Conservation (phyloP, 2,888 invertebrate species). For the Tetragnatha montana region DNA sequence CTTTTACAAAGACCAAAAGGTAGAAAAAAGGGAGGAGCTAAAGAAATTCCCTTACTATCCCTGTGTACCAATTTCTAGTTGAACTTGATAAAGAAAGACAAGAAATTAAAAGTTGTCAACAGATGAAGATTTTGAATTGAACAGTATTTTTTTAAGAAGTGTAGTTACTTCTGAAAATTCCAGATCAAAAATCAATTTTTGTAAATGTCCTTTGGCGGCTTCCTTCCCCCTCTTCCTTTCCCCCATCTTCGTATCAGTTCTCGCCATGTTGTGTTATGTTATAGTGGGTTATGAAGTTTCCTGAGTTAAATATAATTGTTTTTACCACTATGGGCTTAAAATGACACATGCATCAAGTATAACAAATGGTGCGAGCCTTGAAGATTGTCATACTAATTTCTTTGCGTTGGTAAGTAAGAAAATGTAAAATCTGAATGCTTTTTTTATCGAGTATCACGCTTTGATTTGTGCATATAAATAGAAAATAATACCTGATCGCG, state of each 20-base stretch:
- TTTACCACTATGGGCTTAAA: slow-evolving; percentile 87
- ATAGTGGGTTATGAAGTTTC: slow-evolving; percentile 50
- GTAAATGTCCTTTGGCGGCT: slow-evolving; percentile 53
- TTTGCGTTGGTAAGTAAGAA: slow-evolving; percentile 96
- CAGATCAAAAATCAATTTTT: background rate
- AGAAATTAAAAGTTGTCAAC: no score
- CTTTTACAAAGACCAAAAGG: background rate
- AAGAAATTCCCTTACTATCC: background rate
- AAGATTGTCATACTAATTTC: slow-evolving; percentile 99
- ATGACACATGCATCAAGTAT: slow-evolving; percentile 99
- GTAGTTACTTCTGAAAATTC: no score
- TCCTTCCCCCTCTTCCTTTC: slow-evolving; percentile 21
- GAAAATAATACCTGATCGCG: background rate
- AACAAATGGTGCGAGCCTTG: slow-evolving; percentile 99
- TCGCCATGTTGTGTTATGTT: slow-evolving; percentile 70
- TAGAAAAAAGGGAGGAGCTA: background rate
- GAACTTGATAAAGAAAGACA: no score
- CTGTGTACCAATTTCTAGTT: background rate
- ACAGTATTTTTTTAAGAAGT: no score
- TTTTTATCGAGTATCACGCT: slow-evolving; percentile 21
- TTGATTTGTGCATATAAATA: background rate
- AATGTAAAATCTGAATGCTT: slow-evolving; percentile 13
- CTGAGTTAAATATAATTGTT: slow-evolving; percentile 45
- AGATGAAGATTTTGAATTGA: no score
- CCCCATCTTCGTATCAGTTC: slow-evolving; percentile 25